These are phyloP conservation scores for Ellobium chinense DNA, from an alignment of 2,888 invertebrate genomes.

Conservation along the genomic window DNA sequence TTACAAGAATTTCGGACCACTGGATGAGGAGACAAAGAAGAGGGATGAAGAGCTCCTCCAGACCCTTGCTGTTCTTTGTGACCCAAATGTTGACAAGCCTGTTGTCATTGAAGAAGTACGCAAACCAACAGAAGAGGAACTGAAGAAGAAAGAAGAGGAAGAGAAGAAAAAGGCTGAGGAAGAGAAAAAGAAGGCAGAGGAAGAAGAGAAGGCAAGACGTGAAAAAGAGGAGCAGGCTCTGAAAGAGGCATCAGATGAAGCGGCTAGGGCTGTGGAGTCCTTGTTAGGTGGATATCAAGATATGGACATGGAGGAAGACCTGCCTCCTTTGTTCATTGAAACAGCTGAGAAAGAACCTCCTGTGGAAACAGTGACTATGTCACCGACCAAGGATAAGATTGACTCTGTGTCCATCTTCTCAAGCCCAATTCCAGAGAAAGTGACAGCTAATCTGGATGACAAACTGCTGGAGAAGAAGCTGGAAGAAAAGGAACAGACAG, in stretches of 20 bases:
- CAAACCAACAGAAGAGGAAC: conserved; percentile 34
- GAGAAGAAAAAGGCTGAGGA: conserved; percentile 47
- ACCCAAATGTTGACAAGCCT: conserved; percentile 31
- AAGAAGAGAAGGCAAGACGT: conserved; percentile 43
- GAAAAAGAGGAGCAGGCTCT: conserved; percentile 51
- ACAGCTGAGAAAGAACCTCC: conserved; percentile 34
- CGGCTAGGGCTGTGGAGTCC: conserved; percentile 55
- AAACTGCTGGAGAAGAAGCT: conserved; percentile 26
- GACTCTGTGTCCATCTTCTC: conserved; percentile 11
- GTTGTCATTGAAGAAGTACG: conserved; percentile 36
- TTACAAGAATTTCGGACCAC: conserved; percentile 6
- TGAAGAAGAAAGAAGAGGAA: conserved; percentile 29
- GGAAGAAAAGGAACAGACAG: not conserved
- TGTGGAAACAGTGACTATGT: conserved; percentile 12
- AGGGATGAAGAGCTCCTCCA: conserved; percentile 42
- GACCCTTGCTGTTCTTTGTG: conserved; percentile 32
- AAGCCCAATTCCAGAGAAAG: conserved; percentile 39
- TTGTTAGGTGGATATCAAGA: conserved; percentile 42
- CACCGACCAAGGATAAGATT: conserved; percentile 9
- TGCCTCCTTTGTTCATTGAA: conserved; percentile 40
- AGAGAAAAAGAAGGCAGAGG: conserved; percentile 43
- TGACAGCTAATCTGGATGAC: conserved; percentile 40
- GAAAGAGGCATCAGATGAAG: conserved; percentile 57
- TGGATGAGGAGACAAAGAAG: conserved; percentile 43
- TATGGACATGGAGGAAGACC: conserved; percentile 41